These are phyloP conservation scores for Ormia ochracea DNA, from an alignment of 2,888 invertebrate genomes.

Conservation along the genomic window DNA sequence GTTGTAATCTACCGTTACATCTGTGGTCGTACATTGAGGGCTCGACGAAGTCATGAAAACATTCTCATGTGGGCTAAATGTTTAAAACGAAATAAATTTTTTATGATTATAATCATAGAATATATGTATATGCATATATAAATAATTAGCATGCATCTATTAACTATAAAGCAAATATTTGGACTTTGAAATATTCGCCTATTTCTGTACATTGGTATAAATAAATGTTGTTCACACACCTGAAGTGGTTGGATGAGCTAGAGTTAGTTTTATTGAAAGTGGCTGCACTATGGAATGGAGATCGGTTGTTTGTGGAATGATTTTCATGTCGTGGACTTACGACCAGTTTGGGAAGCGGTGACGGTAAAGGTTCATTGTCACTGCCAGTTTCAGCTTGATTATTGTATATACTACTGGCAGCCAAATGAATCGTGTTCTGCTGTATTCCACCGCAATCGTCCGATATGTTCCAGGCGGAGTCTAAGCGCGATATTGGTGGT, in stretches of 20 bases:
- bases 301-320: constrained; percentile 68
- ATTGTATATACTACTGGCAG: constrained; percentile 31
- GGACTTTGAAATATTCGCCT: no score
- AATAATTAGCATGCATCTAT: no score
- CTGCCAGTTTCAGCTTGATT: constrained; percentile 37
- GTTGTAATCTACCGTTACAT: constrained; percentile 67
- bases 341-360: constrained; percentile 69
- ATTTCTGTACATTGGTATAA: no score
- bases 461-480: constrained; percentile 27
- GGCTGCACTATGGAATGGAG: constrained; percentile 73
- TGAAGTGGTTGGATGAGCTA: constrained; percentile 52
- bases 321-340: constrained; percentile 73
- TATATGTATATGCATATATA: neutral
- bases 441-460: constrained; percentile 42
- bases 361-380: constrained; percentile 51
- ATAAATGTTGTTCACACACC: constrained; percentile 40
- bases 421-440: constrained; percentile 9
- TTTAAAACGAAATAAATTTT: constrained; percentile 27
- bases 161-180: no score
- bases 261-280: constrained; percentile 46
- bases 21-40: constrained; percentile 65
- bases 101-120: neutral
- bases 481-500: constrained; percentile 22
- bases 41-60: constrained; percentile 63
- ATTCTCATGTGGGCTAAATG: constrained; percentile 69